Conservation (phyloP, 2,888 invertebrate genomes). For the Eupeodes luniger region DNA sequence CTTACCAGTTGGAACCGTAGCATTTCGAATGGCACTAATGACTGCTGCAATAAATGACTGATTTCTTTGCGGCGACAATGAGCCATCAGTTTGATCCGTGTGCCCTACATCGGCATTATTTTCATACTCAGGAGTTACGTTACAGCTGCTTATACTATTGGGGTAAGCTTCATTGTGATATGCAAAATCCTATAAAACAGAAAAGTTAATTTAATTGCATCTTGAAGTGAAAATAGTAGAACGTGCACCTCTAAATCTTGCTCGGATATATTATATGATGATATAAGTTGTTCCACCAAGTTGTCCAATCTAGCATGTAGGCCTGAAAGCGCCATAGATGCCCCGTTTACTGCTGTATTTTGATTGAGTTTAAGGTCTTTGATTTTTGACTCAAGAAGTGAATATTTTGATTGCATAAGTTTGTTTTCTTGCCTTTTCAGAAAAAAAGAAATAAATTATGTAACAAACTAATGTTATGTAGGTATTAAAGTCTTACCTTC, state of each 20-base stretch:
- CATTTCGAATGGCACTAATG: conserved; percentile 88
- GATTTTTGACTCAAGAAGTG: conserved; percentile 87
- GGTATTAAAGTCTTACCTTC: conserved; percentile 85
- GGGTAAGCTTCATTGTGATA: conserved; percentile 92
- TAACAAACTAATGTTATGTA: neutral
- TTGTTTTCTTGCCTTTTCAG: conserved; percentile 87
- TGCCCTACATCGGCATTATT: conserved; percentile 56
- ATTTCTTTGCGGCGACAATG: conserved; percentile 87
- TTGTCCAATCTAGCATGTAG: conserved; percentile 89
- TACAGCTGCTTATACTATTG: conserved; percentile 89
- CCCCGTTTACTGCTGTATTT: conserved; percentile 89
- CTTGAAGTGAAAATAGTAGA: neutral
- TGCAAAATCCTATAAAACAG: conserved; percentile 87
- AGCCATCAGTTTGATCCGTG: conserved; percentile 82
- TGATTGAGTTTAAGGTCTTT: conserved; percentile 88
- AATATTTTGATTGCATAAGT: conserved; percentile 87
- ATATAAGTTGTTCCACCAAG: conserved; percentile 89
- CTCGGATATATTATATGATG: conserved; percentile 90
- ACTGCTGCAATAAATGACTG: conserved; percentile 90
- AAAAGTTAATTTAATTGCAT: neutral
- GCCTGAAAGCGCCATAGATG: conserved; percentile 88
- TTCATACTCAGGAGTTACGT: conserved; percentile 86
- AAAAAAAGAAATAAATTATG: neutral
- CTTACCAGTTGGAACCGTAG: conserved; percentile 83
- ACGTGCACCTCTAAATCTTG: conserved; percentile 88